Evolutionary conservation across 92 coral and sea anemone genomes (phyloP), one percentile per base, ranked within the genome.

Genomic region (Scolanthus callimorphus): DNA sequence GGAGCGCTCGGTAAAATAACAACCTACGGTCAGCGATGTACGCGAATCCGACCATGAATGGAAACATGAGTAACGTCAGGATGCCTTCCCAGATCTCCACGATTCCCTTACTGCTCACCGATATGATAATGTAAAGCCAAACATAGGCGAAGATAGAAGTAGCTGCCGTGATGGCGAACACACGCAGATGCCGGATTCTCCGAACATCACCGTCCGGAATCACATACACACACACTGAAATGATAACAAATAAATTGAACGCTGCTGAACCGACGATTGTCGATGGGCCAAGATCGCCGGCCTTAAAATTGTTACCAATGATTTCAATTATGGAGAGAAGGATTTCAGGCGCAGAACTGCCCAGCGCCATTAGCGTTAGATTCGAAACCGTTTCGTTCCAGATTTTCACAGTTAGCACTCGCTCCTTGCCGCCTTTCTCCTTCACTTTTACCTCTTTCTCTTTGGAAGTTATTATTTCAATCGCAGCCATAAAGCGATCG

Each of bases 341-440:
- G n/a, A 92, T 92, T 59, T 92, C 98, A 6, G 98, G 98, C 21
- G 98, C 98, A 17, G 98, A 92, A 31, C 96, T 88, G 27, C 98
- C 98, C 11, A 92, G 96, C 3, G 98, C 96, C 98, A 92, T 92
- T 27, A 92, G 89, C 15, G 98, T 92, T 74, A 92, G 65, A 72
- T 92, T 92, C 47, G 98, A 92, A 67, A 92, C 98, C 34, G 98
- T 92, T 39, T 92, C 98, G 82, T 92, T 92, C 98, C 98, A 92
- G 46, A 92, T 89, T 73, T 92, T 92, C 57, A 92, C 98, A 0
- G 98, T 92, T 20, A 92, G 74, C 9, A 84, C 63, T 21, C 96
- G 83, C 23, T 88, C 85, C 59, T 92, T 92, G 55, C 98, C 98
- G 31, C 78, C 82, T 69, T 88, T 88, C 61, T 92, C 98, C 70